phyloP scores from a whole-genome alignment of 1,140 invertebrate genomes.

The Ceratosolen solmsi region DNA sequence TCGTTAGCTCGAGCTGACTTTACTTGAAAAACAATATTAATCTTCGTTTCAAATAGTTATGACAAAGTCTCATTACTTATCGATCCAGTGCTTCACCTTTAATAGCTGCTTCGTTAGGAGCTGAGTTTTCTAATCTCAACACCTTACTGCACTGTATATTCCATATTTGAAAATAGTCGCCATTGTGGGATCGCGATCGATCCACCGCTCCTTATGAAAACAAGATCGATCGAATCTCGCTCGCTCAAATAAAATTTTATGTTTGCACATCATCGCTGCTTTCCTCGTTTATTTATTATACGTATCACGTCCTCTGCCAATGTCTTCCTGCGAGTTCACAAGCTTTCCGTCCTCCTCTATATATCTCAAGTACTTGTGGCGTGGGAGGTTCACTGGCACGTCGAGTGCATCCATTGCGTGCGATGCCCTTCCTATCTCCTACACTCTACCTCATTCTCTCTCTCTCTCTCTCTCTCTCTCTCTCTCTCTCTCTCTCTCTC shows the following conservation, averaged over 20 bases:
- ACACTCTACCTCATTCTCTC: conserved; percentile 41
- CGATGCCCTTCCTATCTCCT: conserved; percentile 46
- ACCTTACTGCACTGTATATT: background rate
- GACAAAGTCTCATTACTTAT: background rate
- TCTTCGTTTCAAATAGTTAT: background rate
- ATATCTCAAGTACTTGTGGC: background rate
- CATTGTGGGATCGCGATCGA: background rate
- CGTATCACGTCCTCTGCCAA: background rate
- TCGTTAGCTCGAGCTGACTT: background rate
- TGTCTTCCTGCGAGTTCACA: background rate
- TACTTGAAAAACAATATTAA: background rate
- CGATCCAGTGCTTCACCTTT: no score
- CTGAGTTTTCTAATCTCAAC: background rate
- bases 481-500: no score
- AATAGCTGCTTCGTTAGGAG: no score
- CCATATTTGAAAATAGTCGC: background rate
- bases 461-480: no score
- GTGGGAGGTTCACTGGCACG: conserved; percentile 44
- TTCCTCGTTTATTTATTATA: no score
- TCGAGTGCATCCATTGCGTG: conserved; percentile 35
- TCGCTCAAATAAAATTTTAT: background rate
- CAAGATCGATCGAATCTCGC: no score
- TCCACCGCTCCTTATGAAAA: no score
- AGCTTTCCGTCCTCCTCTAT: background rate
- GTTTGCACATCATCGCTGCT: background rate